Evolutionary conservation across 2,797 vertebrate species (phyloP), one percentile per base, ranked within the genome.

Genomic region (Poecilia gillii): DNA sequence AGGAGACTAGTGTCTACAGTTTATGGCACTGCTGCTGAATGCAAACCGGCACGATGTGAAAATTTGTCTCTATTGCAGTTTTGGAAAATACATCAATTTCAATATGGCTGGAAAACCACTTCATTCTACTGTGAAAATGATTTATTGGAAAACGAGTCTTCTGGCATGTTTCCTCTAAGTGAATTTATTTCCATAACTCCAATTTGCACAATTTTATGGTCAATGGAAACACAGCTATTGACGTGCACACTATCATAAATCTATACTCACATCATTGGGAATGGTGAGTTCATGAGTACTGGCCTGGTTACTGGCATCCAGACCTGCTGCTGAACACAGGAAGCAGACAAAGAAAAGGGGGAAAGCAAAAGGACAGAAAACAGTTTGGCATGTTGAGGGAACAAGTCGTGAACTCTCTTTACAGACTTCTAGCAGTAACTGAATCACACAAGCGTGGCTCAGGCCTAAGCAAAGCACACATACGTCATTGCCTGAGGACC

Each of bases 251-350:
- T 1, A 16, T 39, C 43, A 88, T 43, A 66, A 83, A 81, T 84
- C 68, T 97, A 53, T 53, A 98, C 98, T 98, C 97, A 99, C 98
- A 97, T 99, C 98, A 96, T 99, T 99, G 97, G 98, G 98, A 98
- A 99, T 99, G 97, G 98, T 97, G 97, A 99, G 98, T 97, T 98
- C 98, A 93, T 99, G 97, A 97, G 97, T 99, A 97, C 98, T 98
- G 97, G 98, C 97, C 94, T 97, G 97, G 95, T 98, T 96, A 96
- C 96, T 97, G 97, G 97, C 97, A 94, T 98, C 98, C 98, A 99
- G 90, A 98, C 97, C 97, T 98, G 96, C 93, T 95, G 93, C 91
- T 94, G 85, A 74, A 89, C 72, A 89, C 71, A 85, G 76, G 87
- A 88, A 83, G 83, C 57, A 92, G 77, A 89, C n/a, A 90, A 70